A percentile compares a stretch with the other conserved stretches of the same genome.
These are phyloP conservation scores for Musca domestica DNA, from an alignment of 1,140 invertebrate genomes.

Conservation along the genomic window DNA sequence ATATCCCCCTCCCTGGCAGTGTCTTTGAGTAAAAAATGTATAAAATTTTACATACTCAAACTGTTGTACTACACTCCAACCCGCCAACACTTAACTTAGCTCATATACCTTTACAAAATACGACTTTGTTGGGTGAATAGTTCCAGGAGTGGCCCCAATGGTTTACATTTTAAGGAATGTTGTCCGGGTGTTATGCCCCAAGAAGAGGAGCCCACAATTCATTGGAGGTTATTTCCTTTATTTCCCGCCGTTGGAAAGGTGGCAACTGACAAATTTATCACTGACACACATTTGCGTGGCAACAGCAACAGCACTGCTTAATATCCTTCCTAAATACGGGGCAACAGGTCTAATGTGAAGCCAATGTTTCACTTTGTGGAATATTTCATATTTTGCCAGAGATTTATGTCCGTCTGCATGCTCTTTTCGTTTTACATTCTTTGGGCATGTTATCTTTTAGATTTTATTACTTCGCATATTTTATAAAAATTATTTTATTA, in stretches of 20 bases:
- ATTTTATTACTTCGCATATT: neutral
- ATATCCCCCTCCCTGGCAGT: neutral
- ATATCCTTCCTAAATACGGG: constrained; percentile 11
- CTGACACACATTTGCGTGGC: constrained; percentile 8
- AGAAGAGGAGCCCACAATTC: no score
- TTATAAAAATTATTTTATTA: no score
- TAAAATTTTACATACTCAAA: neutral
- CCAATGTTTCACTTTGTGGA: neutral
- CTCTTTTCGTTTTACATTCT: neutral
- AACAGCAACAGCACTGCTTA: neutral
- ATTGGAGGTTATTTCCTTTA: neutral
- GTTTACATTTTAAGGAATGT: no score
- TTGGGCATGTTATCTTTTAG: neutral
- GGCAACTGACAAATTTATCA: constrained; percentile 6
- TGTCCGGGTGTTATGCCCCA: no score
- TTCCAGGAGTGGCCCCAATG: no score
- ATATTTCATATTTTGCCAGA: constrained; percentile 9
- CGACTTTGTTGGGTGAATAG: no score
- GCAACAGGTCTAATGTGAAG: constrained; percentile 9
- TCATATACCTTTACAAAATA: no score
- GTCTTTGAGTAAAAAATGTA: neutral
- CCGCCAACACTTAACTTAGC: no score
- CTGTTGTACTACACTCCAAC: no score
- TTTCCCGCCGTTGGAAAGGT: neutral
- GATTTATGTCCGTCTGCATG: neutral